Conservation (phyloP, 2,888 invertebrate species). For the Eristalinus aeneus region DNA sequence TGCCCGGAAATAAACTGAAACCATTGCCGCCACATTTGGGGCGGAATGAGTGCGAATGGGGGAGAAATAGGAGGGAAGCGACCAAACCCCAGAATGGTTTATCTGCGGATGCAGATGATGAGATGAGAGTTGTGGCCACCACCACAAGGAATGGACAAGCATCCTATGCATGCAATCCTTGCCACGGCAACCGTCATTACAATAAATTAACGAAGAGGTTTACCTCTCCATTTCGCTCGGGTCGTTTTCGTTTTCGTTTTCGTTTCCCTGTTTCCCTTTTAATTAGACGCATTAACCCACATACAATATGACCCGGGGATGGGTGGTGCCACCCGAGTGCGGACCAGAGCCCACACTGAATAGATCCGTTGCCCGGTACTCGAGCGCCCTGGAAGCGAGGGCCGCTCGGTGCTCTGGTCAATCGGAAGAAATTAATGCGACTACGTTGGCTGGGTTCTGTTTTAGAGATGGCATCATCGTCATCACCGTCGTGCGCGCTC, state of each 20-base stretch:
- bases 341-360: constrained; percentile 10
- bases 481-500: constrained; percentile 4
- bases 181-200: constrained; percentile 63
- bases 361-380: constrained; percentile 5
- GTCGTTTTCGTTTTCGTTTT: constrained; percentile 48
- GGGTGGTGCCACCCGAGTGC: constrained; percentile 28
- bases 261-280: constrained; percentile 50
- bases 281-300: constrained; percentile 68
- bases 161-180: constrained; percentile 61
- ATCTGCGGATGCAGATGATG: constrained; percentile 63
- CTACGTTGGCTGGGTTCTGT: constrained; percentile 39
- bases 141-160: constrained; percentile 6
- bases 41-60: constrained; percentile 18
- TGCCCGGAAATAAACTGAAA: constrained; percentile 66
- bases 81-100: constrained; percentile 39
- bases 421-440: constrained; percentile 65
- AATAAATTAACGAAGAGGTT: constrained; percentile 65
- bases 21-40: neutral
- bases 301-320: constrained; percentile 46
- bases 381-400: neutral
- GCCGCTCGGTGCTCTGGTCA: constrained; percentile 43
- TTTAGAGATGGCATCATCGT: constrained; percentile 40
- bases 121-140: constrained; percentile 37
- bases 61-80: neutral
- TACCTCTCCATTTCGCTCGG: constrained; percentile 48